These are phyloP conservation scores for Semnornis frantzii DNA, from an alignment of 2,113 vertebrate genomes.

Conservation along the genomic window DNA sequence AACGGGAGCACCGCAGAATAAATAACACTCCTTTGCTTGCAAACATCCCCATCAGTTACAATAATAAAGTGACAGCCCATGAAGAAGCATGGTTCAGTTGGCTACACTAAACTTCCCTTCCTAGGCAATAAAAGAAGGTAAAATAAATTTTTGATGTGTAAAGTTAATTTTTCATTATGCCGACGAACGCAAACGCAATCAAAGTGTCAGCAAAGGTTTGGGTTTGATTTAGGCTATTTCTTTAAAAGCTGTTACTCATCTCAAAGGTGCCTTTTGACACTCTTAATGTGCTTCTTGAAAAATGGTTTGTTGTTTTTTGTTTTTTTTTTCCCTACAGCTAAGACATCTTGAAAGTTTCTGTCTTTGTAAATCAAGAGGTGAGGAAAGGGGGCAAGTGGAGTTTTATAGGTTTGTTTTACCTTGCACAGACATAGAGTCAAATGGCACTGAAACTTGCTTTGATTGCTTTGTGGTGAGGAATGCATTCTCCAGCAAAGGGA, in stretches of 20 bases:
- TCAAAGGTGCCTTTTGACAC: conserved; percentile 54
- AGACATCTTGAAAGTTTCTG: conserved; percentile 41
- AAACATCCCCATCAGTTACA: conserved; percentile 66
- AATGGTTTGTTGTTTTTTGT: not conserved
- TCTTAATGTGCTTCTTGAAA: conserved; percentile 53
- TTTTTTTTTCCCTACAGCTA: conserved; percentile 29
- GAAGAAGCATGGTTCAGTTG: conserved; percentile 54
- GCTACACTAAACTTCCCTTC: conserved; percentile 58
- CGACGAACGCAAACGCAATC: conserved; percentile 43
- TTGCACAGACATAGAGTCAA: not conserved
- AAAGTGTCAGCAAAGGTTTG: conserved; percentile 67
- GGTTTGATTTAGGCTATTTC: conserved; percentile 60
- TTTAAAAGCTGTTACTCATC: conserved; percentile 60
- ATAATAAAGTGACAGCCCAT: conserved; percentile 60
- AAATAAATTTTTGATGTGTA: conserved; percentile 68
- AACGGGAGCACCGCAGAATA: conserved; percentile 45
- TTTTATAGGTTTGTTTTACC: conserved; percentile 39
- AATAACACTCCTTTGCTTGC: conserved; percentile 63
- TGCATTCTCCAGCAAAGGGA: not conserved
- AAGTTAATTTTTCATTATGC: conserved; percentile 73
- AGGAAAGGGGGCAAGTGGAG: not conserved
- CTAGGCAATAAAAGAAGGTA: conserved; percentile 45
- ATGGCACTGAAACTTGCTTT: not conserved
- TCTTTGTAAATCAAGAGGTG: conserved; percentile 17
- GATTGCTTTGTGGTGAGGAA: not conserved